Percentiles rank a stretch among this genome's conserved stretches.
Conservation (phyloP, 2,113 vertebrate genomes). For the Indri indri region DNA sequence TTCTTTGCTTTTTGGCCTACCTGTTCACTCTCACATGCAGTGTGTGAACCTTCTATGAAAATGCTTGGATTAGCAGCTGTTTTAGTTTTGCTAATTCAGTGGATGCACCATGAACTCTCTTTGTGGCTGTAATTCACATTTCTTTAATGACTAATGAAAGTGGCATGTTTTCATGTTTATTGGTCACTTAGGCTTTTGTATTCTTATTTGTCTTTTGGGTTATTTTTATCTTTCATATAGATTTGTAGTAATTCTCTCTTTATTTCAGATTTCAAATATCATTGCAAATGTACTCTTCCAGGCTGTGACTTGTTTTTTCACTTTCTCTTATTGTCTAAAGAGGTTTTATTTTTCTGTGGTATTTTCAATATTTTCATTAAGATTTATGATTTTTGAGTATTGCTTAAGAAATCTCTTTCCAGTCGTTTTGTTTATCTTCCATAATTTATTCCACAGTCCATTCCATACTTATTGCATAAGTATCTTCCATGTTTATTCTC, state of each 20-base stretch:
- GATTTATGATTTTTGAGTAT: neutral
- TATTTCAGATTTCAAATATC: neutral
- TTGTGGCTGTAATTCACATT: neutral
- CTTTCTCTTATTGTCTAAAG: conserved; percentile 15
- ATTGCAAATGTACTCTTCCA: neutral
- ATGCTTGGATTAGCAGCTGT: neutral
- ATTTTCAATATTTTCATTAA: neutral
- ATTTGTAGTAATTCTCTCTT: neutral
- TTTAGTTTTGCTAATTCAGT: conserved; percentile 2
- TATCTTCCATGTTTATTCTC: neutral
- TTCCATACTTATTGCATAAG: neutral
- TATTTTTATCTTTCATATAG: neutral
- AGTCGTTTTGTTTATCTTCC: neutral
- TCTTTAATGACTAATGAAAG: neutral
- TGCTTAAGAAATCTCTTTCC: neutral
- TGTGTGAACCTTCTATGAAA: neutral
- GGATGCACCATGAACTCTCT: neutral
- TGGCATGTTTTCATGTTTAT: neutral
- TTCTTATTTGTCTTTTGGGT: neutral
- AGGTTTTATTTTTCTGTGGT: neutral
- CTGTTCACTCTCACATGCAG: neutral
- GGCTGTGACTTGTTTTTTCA: neutral
- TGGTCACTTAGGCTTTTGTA: neutral
- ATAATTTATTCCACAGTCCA: neutral
- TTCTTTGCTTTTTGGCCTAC: neutral